phyloP scores from a whole-genome alignment of 1,140 invertebrate species.

The Cotesia glomerata region DNA sequence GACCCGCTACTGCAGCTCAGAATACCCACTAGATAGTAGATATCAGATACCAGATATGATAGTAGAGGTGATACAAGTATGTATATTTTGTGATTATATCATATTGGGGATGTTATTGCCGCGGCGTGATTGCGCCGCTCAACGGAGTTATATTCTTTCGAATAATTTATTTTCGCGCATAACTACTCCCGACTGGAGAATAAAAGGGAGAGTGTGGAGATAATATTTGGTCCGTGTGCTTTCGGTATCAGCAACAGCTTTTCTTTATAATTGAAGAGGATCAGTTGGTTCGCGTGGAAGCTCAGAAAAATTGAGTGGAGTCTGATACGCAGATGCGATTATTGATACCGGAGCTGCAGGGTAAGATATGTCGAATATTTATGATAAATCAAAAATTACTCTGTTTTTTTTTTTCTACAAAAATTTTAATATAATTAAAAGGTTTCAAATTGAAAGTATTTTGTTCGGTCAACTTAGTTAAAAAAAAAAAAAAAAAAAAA shows the following conservation, averaged over 20 bases:
- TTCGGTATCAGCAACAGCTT: slow-evolving; percentile 20
- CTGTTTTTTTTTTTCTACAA: not conserved
- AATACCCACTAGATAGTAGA: not conserved
- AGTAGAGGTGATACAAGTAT: no score
- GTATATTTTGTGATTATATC: not conserved
- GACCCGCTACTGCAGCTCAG: not conserved
- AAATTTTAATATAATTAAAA: no score
- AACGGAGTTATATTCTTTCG: slow-evolving; percentile 42
- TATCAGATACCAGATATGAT: not conserved
- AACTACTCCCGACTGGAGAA: not conserved
- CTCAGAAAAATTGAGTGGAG: slow-evolving; percentile 61
- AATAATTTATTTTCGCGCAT: slow-evolving; percentile 49
- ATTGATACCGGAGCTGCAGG: slow-evolving; percentile 27
- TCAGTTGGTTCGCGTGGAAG: slow-evolving; percentile 48
- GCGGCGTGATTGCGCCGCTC: slow-evolving; percentile 48
- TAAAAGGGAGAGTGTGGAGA: not conserved
- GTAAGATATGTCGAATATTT: not conserved
- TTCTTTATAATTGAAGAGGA: slow-evolving; percentile 48
- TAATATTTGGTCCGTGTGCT: not conserved
- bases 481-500: no score
- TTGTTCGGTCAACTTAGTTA: no score
- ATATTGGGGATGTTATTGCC: slow-evolving; percentile 49
- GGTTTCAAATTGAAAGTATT: no score
- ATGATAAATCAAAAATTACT: not conserved
- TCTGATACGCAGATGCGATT: slow-evolving; percentile 60